A percentile compares a stretch with the other conserved stretches of the same genome.
Conservation (phyloP, 2,113 vertebrate genomes). For the Pycnonotus jocosus region DNA sequence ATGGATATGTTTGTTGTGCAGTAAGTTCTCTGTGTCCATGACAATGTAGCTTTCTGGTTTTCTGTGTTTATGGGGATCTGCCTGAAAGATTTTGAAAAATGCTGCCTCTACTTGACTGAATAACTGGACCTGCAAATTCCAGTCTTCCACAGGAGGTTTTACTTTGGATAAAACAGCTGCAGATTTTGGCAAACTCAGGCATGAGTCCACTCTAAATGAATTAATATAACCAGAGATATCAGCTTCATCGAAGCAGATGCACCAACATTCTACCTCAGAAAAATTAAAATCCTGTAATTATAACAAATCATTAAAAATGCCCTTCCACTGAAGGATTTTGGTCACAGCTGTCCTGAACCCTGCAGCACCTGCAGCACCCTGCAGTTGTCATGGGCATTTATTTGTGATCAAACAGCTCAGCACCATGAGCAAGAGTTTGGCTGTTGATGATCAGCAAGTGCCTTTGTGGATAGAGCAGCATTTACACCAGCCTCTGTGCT, state of each 20-base stretch:
- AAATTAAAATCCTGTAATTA: background rate
- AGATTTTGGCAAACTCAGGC: background rate
- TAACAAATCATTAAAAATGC: background rate
- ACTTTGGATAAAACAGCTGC: background rate
- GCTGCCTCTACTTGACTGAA: background rate
- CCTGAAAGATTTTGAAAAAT: background rate
- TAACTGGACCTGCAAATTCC: background rate
- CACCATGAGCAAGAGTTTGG: background rate
- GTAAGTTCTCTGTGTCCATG: background rate
- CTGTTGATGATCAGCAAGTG: background rate
- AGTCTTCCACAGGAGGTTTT: background rate
- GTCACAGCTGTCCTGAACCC: background rate
- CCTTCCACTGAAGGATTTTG: background rate
- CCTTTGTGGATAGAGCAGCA: background rate
- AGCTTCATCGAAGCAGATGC: background rate
- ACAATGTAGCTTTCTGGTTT: background rate
- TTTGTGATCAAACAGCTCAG: background rate
- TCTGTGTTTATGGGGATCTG: background rate
- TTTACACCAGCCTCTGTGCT: background rate
- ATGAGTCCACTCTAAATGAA: background rate
- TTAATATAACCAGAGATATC: background rate
- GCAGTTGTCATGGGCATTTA: background rate
- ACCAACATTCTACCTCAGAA: background rate
- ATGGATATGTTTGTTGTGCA: fast-evolving
- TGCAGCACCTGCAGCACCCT: background rate